Evolutionary conservation across 1,140 invertebrate genomes (phyloP), one percentile per base, ranked within the genome.

Genomic region (Battus philenor): DNA sequence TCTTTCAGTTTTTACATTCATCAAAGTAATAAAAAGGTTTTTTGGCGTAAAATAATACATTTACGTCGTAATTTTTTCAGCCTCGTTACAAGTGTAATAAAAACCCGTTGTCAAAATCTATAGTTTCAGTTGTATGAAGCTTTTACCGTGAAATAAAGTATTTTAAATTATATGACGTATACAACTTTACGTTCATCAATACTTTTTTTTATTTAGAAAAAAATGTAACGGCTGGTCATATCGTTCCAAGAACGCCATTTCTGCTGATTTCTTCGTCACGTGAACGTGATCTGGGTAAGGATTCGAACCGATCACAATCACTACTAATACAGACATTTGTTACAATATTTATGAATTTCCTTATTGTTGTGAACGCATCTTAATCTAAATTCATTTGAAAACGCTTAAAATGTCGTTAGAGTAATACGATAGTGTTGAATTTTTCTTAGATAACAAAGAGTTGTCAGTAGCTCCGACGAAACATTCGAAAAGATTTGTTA

Each of bases 261-360:
- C 12, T 10, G 22, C 22, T 15, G 38, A 41, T 41, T 15, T 22
- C 10, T 41, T 27, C 24, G 27, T 26, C 9, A 33, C 15, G 24
- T 13, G 8, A 10, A 41, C 38, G 38, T 41, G 38, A 41, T 27
- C 24, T 7, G 38, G 1, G 8, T 41, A 7, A 10, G 8, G 24
- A 41, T 26, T 16, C 24, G 38, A 5, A 9, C n/a, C 38, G 22
- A 41, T 41, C 38, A 41, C 38, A 41, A 41, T 41, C 38, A 41
- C 26, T 22, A 13, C 26, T 41, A 41, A 29, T 41, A 27, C 24
- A 17, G 38, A 10, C 38, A 41, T 41, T 41, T 9, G 38, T 29
- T 41, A 29, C 38, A 41, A 41, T 38, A 38, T 38, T 38, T 38
- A 38, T 38, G 34, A 24, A 38, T 41, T 41, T 41, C 24, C 24